These are phyloP conservation scores for Hippocampus zosterae DNA, from an alignment of 2,113 vertebrate species.

Conservation along the genomic window DNA sequence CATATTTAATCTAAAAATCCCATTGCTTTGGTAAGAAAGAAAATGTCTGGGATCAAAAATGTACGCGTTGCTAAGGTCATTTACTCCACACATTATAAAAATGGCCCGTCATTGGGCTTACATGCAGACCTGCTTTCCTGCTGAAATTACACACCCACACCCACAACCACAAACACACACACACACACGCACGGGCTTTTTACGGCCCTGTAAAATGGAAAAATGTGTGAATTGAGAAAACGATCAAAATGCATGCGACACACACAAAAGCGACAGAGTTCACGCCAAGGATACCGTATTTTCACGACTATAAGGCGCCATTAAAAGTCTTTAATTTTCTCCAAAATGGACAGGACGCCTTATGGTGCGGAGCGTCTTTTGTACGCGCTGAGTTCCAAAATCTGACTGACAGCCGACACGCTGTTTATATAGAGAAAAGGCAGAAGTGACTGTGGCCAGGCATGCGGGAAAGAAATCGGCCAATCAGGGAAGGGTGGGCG, in stretches of 20 bases:
- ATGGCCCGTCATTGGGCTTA: slow-evolving; percentile 22
- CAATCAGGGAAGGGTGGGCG: no score
- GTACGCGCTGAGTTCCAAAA: no score
- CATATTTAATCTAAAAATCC: slow-evolving; percentile 62
- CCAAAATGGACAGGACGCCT: no score
- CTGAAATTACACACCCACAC: background rate
- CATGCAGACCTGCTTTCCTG: slow-evolving; percentile 8
- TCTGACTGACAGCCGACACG: no score
- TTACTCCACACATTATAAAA: slow-evolving; percentile 52
- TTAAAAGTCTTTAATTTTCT: no score
- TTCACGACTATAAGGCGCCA: no score
- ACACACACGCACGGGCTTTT: no score
- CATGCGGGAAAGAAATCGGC: no score
- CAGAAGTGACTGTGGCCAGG: no score
- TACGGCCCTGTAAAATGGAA: background rate
- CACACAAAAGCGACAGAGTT: no score
- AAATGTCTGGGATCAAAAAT: slow-evolving; percentile 51
- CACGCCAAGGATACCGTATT: slow-evolving; percentile 23
- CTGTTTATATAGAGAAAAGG: no score
- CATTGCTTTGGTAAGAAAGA: slow-evolving; percentile 48
- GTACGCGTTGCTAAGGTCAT: slow-evolving; percentile 55
- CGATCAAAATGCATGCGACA: slow-evolving; percentile 13
- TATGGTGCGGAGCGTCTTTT: no score
- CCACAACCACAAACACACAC: slow-evolving; percentile 2
- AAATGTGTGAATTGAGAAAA: slow-evolving; percentile 23